Evolutionary conservation across 2,888 invertebrate species (phyloP).

Genomic region (Magallana nippona): DNA sequence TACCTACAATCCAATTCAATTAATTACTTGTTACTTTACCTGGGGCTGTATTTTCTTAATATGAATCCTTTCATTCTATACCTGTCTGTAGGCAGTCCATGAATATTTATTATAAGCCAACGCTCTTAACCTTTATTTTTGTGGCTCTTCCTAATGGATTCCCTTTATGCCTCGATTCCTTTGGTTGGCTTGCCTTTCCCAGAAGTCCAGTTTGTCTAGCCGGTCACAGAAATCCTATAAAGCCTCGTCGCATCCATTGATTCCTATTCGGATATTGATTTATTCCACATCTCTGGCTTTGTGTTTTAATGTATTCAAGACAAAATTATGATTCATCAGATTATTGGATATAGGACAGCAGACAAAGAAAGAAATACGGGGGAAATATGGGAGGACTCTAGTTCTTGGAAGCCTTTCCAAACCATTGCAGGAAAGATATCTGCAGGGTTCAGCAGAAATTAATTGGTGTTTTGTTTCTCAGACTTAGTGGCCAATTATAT

Average conservation of each 20-base stretch:
- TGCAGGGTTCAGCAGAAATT: neutral
- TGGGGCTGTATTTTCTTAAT: neutral
- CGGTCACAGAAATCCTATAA: neutral
- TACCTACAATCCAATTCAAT: neutral
- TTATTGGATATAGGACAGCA: neutral
- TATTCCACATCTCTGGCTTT: slow-evolving; percentile 3
- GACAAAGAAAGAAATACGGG: neutral
- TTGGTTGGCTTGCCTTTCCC: neutral
- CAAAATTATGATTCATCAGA: slow-evolving; percentile 24
- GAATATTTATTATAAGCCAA: slow-evolving; percentile 14
- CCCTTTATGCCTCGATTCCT: neutral
- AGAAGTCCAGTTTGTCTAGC: neutral
- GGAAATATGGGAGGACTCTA: too few species aligned
- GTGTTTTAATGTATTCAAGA: slow-evolving; percentile 26
- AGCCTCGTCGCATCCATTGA: neutral
- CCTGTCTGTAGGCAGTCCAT: slow-evolving; percentile 25
- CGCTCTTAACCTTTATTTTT: neutral
- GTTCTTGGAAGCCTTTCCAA: neutral
- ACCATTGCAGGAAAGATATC: neutral
- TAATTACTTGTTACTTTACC: neutral
- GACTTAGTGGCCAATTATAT: neutral
- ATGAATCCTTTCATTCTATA: slow-evolving; percentile 16
- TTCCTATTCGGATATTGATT: slow-evolving; percentile 8
- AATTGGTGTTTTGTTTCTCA: neutral
- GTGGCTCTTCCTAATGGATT: neutral